phyloP scores from a whole-genome alignment of 2,113 vertebrate species.

The Mobula hypostoma region DNA sequence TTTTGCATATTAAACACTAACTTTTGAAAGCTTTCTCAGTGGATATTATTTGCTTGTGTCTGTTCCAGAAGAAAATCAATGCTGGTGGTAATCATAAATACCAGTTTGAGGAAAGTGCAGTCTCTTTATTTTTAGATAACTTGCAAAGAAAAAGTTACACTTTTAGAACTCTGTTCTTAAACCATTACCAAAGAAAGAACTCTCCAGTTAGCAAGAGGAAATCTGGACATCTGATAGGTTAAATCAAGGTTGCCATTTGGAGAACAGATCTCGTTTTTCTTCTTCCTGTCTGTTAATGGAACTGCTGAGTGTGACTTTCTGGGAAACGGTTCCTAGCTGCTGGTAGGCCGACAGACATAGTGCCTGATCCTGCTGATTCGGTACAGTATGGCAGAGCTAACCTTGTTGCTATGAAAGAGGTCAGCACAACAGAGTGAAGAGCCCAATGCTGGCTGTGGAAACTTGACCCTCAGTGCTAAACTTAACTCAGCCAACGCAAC shows the following conservation, averaged over 20 bases:
- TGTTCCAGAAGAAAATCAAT: not conserved
- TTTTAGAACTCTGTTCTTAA: conserved; percentile 27
- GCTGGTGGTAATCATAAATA: not conserved
- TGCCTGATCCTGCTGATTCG: conserved; percentile 16
- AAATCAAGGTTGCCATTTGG: not conserved
- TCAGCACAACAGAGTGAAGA: not conserved
- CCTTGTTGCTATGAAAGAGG: conserved; percentile 33
- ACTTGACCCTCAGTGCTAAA: not conserved
- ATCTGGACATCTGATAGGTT: not conserved
- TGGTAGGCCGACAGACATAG: not conserved
- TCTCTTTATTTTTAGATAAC: conserved; percentile 32
- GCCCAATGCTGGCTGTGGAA: conserved; percentile 15
- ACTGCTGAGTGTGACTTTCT: conserved; percentile 13
- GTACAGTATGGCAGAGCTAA: conserved; percentile 34
- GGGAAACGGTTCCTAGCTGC: not conserved
- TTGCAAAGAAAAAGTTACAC: conserved; percentile 25
- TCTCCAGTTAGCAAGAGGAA: conserved; percentile 18
- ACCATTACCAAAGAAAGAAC: conserved; percentile 11
- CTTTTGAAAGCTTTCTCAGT: not conserved
- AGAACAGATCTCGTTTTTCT: not conserved
- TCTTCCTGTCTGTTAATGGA: conserved; percentile 12
- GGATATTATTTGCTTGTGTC: not conserved
- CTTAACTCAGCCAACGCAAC: conserved; percentile 8
- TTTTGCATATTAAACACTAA: not conserved
- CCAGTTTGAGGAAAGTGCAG: not conserved